Conservation (phyloP, 2,113 vertebrate genomes). For the Myxocyprinus asiaticus region DNA sequence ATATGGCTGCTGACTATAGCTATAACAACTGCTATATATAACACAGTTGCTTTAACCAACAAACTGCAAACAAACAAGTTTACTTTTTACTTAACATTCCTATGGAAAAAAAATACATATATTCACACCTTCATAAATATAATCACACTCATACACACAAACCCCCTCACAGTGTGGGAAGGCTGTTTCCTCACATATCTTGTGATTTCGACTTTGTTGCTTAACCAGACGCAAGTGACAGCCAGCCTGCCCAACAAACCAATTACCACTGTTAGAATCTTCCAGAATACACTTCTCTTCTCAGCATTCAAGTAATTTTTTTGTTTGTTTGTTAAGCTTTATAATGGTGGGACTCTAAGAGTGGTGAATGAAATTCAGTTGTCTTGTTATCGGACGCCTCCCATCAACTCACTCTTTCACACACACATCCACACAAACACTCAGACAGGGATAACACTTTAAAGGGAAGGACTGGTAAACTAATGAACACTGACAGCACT, state of each 20-base stretch:
- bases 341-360: conserved; percentile 34
- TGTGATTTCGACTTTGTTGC: conserved; percentile 34
- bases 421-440: conserved; percentile 12
- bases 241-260: conserved; percentile 32
- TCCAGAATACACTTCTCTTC: conserved; percentile 11
- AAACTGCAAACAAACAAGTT: not conserved
- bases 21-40: no score
- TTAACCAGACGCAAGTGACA: conserved; percentile 32
- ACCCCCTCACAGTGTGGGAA: not conserved
- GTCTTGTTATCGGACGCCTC: conserved; percentile 40
- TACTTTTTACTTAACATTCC: not conserved
- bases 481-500: conserved; percentile 56
- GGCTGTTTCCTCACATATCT: conserved; percentile 1
- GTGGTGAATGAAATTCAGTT: conserved; percentile 42
- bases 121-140: conserved; percentile 17
- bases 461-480: conserved; percentile 43
- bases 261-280: conserved; percentile 36
- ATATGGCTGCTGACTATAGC: no score
- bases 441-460: conserved; percentile 29
- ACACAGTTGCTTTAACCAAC: no score
- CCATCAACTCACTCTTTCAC: conserved; percentile 15
- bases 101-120: not conserved
- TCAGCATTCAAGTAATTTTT: conserved; percentile 15
- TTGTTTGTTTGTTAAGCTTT: conserved; percentile 43
- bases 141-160: not conserved